These are phyloP conservation scores for Megaptera novaeangliae DNA, from an alignment of 2,113 vertebrate species.

Conservation along the genomic window DNA sequence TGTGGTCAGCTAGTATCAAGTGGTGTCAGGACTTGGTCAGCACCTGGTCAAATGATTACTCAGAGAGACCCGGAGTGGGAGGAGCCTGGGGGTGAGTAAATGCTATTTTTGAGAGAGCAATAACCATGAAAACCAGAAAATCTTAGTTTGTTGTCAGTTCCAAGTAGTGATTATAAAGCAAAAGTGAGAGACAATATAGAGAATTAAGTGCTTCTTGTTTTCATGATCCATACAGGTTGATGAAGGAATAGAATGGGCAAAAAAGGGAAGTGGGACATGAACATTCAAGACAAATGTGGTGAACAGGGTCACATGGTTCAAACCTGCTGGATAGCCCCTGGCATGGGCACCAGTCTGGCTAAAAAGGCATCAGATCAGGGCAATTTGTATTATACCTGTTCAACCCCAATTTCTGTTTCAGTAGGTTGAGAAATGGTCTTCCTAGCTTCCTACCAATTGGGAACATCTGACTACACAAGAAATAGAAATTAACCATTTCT, in stretches of 20 bases:
- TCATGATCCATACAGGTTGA: not conserved
- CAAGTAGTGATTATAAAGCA: not conserved
- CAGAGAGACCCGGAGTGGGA: not conserved
- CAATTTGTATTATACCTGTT: not conserved
- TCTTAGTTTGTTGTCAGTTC: not conserved
- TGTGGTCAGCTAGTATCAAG: not conserved
- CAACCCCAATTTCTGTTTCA: not conserved
- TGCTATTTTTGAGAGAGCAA: not conserved
- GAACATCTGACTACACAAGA: not conserved
- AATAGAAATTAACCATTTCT: conserved; percentile 11
- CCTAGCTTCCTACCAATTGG: not conserved
- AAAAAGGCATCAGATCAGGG: not conserved
- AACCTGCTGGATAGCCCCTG: not conserved
- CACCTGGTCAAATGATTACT: not conserved
- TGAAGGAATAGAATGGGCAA: not conserved
- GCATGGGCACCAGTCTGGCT: not conserved
- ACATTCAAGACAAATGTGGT: not conserved
- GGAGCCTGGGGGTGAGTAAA: not conserved
- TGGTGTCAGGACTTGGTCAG: not conserved
- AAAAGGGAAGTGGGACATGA: not conserved
- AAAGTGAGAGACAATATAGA: not conserved
- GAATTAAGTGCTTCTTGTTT: not conserved
- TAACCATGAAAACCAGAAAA: not conserved
- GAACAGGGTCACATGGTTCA: not conserved
- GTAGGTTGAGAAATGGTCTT: not conserved